Conservation (phyloP, 1,140 invertebrate species). For the Drosophila subobscura region DNA sequence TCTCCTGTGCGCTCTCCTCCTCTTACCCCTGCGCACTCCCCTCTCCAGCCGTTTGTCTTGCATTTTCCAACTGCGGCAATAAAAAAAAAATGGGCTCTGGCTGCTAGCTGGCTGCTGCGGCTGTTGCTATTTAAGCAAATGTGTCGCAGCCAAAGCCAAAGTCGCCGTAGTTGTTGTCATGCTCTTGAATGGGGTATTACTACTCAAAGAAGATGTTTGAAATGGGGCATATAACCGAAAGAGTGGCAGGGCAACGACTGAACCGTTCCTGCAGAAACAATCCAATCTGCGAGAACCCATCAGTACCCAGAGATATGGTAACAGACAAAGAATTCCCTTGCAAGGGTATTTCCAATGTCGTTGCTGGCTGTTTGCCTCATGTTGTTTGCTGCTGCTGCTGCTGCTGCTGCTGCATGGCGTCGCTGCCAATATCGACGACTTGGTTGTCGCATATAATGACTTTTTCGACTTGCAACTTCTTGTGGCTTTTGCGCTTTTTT, state of each 20-base stretch:
- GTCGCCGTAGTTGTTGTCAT: slow-evolving; percentile 30
- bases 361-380: no score
- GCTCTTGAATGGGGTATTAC: no score
- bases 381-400: slow-evolving; percentile 25
- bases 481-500: slow-evolving; percentile 72
- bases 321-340: no score
- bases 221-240: no score
- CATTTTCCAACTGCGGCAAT: slow-evolving; percentile 67
- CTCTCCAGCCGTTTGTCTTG: slow-evolving; percentile 34
- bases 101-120: slow-evolving; percentile 33
- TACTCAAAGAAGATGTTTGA: no score
- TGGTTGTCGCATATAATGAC: slow-evolving; percentile 75
- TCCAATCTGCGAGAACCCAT: no score
- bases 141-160: slow-evolving; percentile 80
- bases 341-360: no score
- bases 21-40: slow-evolving; percentile 10
- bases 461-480: slow-evolving; percentile 74
- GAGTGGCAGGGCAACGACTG: no score
- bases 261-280: no score
- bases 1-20: slow-evolving; percentile 1
- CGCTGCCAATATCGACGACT: slow-evolving; percentile 48
- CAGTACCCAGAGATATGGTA: no score
- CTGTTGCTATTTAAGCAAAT: slow-evolving; percentile 79
- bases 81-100: slow-evolving; percentile 64
- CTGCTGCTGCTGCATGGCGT: slow-evolving; percentile 32